These are phyloP conservation scores for Amblyjoppa fuscipennis DNA, from an alignment of 2,888 invertebrate species.

Conservation along the genomic window DNA sequence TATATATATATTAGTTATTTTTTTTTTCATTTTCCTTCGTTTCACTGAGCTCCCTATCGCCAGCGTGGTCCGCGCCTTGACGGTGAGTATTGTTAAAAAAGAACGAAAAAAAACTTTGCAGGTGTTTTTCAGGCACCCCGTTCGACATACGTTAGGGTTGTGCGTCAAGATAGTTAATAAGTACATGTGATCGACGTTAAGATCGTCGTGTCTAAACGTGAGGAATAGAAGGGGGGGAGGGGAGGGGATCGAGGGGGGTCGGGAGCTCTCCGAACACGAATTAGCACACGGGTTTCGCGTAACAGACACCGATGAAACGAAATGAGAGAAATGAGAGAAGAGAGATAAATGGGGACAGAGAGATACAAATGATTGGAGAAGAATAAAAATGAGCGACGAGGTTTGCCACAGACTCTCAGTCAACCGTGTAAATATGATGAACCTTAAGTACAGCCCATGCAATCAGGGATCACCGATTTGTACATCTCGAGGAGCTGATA, in stretches of 20 bases:
- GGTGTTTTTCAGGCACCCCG: slow-evolving; percentile 37
- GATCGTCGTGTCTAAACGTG: slow-evolving; percentile 16
- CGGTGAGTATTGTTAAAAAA: slow-evolving; percentile 26
- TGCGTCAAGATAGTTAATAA: slow-evolving; percentile 34
- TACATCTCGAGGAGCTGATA: slow-evolving; percentile 11
- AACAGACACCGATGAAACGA: slow-evolving; percentile 25
- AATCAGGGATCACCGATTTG: slow-evolving; percentile 42
- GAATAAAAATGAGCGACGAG: not conserved
- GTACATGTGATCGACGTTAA: slow-evolving; percentile 21
- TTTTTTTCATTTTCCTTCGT: slow-evolving; percentile 8
- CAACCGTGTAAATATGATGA: slow-evolving; percentile 32
- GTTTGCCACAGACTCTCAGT: slow-evolving; percentile 13
- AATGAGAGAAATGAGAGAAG: not conserved
- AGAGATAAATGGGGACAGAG: not conserved
- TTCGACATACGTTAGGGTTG: slow-evolving; percentile 50
- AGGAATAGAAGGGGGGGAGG: slow-evolving; percentile 1
- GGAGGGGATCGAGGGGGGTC: not conserved
- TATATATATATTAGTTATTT: slow-evolving; percentile 7
- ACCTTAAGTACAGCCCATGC: slow-evolving; percentile 59
- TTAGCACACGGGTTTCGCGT: slow-evolving; percentile 19
- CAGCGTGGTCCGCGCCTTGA: slow-evolving; percentile 11
- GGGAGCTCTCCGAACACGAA: not conserved
- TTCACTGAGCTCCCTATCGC: slow-evolving; percentile 29
- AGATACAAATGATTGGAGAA: not conserved
- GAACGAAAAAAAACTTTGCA: not conserved